Evolutionary conservation across 2,888 invertebrate species (phyloP), one percentile per base, ranked within the genome.

Genomic region (Sphinx pinastri): DNA sequence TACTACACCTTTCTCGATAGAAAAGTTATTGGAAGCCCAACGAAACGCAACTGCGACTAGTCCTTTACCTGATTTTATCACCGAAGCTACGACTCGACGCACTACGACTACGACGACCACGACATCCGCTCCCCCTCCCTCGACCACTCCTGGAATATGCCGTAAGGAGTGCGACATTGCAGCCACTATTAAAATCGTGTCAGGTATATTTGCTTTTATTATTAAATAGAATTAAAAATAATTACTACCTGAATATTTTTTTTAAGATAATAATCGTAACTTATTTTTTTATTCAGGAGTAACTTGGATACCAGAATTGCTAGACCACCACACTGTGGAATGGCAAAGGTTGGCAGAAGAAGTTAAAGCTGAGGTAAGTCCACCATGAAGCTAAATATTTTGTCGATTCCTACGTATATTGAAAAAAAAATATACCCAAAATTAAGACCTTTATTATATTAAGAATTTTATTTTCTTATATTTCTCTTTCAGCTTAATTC

Each of bases 291-390:
- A 63, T 51, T 55, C 79, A 94, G 94, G 96, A 51, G 96, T 96
- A 0, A 95, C 95, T 82, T 98, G 98, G 98, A 95, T 97, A 60
- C 98, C 98, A 0, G 98, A 98, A 86, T 91, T 98, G 52, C 91
- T 98, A 67, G 98, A 98, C 88, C 96, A 97, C 79, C 97, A 98
- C 84, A 98, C 98, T 0, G 95, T 96, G 71, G 98, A 98, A 88
- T 98, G 97, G 97, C 97, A 98, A 85, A 95, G 95, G 74, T 92
- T 98, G 52, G 98, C 98, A 0, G 95, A 96, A 79, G 97, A 97
- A 83, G 96, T 98, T 54, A 96, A 97, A 89, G 95, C 95, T 76
- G 97, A 98, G 95, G 97, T 98, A 89, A 83, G 73, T 47, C 14
- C 67, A 55, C 45, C 16, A 68, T 25, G 57, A 52, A 52, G 47